Evolutionary conservation across 2,888 invertebrate species (phyloP), one percentile per base, ranked within the genome.

Genomic region (Euzophera pinguis): DNA sequence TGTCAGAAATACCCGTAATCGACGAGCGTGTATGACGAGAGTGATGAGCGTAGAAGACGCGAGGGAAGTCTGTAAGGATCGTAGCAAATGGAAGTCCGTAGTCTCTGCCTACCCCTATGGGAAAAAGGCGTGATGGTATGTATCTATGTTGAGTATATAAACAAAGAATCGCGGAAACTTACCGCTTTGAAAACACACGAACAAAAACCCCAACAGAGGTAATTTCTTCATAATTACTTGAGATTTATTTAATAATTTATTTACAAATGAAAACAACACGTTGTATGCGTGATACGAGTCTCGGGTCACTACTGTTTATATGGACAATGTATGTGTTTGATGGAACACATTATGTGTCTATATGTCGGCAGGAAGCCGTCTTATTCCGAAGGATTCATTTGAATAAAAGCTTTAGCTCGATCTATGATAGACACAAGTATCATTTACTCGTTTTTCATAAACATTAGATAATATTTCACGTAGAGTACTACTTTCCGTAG

Each of bases 351-450:
- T 22, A 22, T 22, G 22, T 22, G 22, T 22, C 22, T 22, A 22
- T 14, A 41, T 45, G 42, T n/a, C 49, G 16, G 43, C 22, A 51
- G 27, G 35, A 45, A n/a, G 13, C 22, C 16, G 47, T 34, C 32
- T 27, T 43, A 27, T 49, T 22, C 50, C 14, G 49, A 53, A 51
- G 53, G 16, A 10, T 32, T 32, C 16, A 45, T 45, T 45, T 32
- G 38, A 47, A 47, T 50, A 55, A 47, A 41, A 52, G n/a, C 39
- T 17, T 10, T 17, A 16, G 4, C 38, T 3, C 3, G 3, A 1
- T 1, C 4, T 12, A 38, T 1, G 4, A 38, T 38, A 13, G 7
- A 13, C n/a, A n/a, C n/a, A n/a, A n/a, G n/a, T n/a, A n/a, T n/a
- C n/a, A n/a, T n/a, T n/a, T n/a, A n/a, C n/a, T n/a, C n/a, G n/a